Base-by-base conservation (phyloP, 2,113 vertebrate genomes). In the Tachuris rubrigastra region DNA sequence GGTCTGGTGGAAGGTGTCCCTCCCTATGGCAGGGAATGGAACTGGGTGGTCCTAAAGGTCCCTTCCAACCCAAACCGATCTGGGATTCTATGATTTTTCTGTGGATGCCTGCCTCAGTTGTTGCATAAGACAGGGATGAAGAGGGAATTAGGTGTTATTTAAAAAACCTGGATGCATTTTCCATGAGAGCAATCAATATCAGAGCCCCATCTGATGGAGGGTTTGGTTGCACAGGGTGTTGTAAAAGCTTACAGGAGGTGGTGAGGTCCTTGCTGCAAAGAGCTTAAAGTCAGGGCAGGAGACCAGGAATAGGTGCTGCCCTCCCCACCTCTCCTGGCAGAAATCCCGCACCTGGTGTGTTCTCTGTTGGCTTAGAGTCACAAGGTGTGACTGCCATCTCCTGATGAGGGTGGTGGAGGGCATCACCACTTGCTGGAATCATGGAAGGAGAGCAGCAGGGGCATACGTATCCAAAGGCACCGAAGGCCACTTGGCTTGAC, bases 171-270 rank as follows among this genome's bases (percentile, higher is more conserved):
- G 41, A 10, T 8, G 5, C 16, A 1, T 77, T 84, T 80, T 91
- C 2, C 1, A 1, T 69, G 23, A 12, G 8, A n/a, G 10, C 2
- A 2, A 0, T 42, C 52, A 52, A 5, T 19, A 20, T 62, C 67
- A 58, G 49, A 72, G 47, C 39, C 37, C 42, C n/a, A 33, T 78
- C 22, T 85, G 17, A 7, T 52, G 18, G 12, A 44, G 28, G 7
- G 12, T 75, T 93, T 69, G 39, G 4, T 39, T 78, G 60, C 35
- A 62, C 37, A 49, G 14, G 9, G 22, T 58, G 4, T 15, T 67
- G 19, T 27, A 59, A 49, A 62, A 72, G 44, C 39, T 18, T 59
- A 0, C 12, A 53, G 27, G 46, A 56, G 66, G 10, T 47, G 8
- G 14, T 25, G 39, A 31, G 42, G 11, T 52, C 67, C 66, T 66